A percentile compares a stretch with the other conserved stretches of the same genome.
Conservation (phyloP, 2,888 invertebrate species). For the Ariolimax columbianus region DNA sequence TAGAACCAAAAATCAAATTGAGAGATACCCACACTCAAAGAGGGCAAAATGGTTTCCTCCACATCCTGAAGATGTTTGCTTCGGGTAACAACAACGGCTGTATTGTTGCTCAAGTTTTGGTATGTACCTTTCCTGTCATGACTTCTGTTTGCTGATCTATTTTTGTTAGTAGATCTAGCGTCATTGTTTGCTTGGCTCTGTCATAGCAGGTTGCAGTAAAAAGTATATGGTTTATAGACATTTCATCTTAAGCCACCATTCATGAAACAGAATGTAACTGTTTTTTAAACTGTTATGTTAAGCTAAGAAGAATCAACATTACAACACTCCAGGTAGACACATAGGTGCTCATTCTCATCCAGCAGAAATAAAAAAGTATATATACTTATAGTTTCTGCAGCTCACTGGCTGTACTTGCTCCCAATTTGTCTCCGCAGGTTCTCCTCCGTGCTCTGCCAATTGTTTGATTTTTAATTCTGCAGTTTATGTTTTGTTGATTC, state of each 20-base stretch:
- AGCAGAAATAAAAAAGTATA: too few species aligned
- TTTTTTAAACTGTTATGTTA: too few species aligned
- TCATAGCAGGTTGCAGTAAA: not conserved
- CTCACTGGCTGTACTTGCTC: too few species aligned
- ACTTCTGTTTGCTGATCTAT: conserved; percentile 30
- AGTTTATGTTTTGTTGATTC: too few species aligned
- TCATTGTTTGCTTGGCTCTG: not conserved
- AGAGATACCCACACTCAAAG: not conserved
- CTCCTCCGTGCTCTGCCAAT: too few species aligned
- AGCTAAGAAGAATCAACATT: too few species aligned
- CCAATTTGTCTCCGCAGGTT: too few species aligned
- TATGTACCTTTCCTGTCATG: not conserved
- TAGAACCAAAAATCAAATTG: not conserved
- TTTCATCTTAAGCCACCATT: not conserved
- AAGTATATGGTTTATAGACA: not conserved
- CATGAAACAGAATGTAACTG: too few species aligned
- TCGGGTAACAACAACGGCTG: not conserved
- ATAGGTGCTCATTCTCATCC: too few species aligned
- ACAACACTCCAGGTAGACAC: too few species aligned
- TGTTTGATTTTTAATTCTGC: too few species aligned
- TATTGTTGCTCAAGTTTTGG: not conserved
- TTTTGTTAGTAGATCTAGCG: not conserved
- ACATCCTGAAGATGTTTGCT: not conserved
- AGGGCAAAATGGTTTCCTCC: not conserved
- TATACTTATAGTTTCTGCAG: too few species aligned